Evolutionary conservation across 2,113 vertebrate species (phyloP), one percentile per base, ranked within the genome.

Genomic region (Phaetusa simplex): DNA sequence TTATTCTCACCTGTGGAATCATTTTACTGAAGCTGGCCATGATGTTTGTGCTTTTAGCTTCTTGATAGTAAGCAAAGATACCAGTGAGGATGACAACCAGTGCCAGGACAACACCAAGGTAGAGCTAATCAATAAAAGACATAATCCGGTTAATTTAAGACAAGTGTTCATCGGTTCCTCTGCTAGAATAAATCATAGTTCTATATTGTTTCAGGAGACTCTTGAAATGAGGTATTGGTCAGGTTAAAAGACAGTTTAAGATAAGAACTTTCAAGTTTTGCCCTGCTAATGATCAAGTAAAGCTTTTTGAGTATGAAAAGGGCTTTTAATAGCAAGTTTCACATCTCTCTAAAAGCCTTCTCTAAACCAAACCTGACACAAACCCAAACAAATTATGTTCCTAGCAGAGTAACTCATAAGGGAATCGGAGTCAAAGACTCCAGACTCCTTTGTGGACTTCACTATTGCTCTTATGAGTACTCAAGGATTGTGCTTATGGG

Each of bases 11-110:
- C 98, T 98, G 98, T 8, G 98, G 98, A 50, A 98, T 98, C 98
- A 99, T 98, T 95, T 98, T 98, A 42, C 96, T 98, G 97, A 99
- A 99, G 94, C 98, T 98, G 86, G 98, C 97, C 98, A 99, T 98
- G 93, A 99, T 98, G 89, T 99, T 98, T 34, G 98, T 98, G 88
- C 98, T 98, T 95, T 98, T 99, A 40, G 98, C 98, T 95, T 99
- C 98, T 95, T 99, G 98, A 55, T 98, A 98, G 88, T 99, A 99
- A 69, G 98, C 98, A 26, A 99, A 99, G 82, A 98, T 92, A 5
- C 98, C 98, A 0, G 98, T 99, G 66, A 99, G 96, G 87, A 99
- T 91, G 50, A 99, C 98, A 0, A 99, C 98, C 38, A 98, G 36
- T 6, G 97, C 97, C 38, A 99, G 98, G 77, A 99, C 98, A 4